A percentile compares a stretch with the other conserved stretches of the same genome.
These are phyloP conservation scores for Serinus canaria DNA, from an alignment of 2,113 vertebrate genomes.

Conservation along the genomic window DNA sequence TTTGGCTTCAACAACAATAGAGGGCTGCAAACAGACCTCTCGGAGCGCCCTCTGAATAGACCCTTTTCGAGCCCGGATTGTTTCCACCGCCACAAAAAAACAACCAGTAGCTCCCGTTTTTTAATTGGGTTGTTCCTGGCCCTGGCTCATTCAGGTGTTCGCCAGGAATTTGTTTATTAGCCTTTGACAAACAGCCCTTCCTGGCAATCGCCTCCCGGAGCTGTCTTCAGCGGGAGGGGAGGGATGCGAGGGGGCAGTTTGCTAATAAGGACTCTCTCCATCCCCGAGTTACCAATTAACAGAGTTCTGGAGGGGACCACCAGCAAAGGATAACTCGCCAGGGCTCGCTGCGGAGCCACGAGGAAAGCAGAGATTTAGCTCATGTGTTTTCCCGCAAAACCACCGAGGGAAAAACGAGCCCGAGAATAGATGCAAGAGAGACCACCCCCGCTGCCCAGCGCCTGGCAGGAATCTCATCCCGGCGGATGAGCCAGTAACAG, in stretches of 20 bases:
- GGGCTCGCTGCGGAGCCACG: neutral
- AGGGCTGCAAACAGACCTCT: constrained; percentile 58
- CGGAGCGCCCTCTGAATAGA: constrained; percentile 9
- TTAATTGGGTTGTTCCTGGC: constrained; percentile 78
- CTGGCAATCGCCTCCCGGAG: constrained; percentile 84
- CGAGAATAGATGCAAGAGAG: neutral
- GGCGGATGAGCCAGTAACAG: rapidly evolving
- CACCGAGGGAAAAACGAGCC: neutral
- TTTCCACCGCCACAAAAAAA: constrained; percentile 68
- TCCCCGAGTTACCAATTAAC: constrained; percentile 84
- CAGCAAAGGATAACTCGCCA: constrained; percentile 58
- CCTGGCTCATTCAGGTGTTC: constrained; percentile 73
- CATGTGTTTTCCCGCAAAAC: neutral
- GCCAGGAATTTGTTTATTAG: constrained; percentile 70
- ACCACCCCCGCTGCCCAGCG: neutral
- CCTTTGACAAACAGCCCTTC: constrained; percentile 79
- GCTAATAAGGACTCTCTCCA: constrained; percentile 79
- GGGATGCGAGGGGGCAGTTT: constrained; percentile 22
- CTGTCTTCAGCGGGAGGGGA: constrained; percentile 64
- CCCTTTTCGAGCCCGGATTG: constrained; percentile 38
- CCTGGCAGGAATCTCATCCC: neutral
- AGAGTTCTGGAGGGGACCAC: constrained; percentile 74
- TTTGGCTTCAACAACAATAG: constrained; percentile 58
- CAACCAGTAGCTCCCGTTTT: constrained; percentile 63
- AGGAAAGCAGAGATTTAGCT: neutral